Evolutionary conservation across 2,888 invertebrate species (phyloP), one percentile per base, ranked within the genome.

Genomic region (Phymatocera aterrima): DNA sequence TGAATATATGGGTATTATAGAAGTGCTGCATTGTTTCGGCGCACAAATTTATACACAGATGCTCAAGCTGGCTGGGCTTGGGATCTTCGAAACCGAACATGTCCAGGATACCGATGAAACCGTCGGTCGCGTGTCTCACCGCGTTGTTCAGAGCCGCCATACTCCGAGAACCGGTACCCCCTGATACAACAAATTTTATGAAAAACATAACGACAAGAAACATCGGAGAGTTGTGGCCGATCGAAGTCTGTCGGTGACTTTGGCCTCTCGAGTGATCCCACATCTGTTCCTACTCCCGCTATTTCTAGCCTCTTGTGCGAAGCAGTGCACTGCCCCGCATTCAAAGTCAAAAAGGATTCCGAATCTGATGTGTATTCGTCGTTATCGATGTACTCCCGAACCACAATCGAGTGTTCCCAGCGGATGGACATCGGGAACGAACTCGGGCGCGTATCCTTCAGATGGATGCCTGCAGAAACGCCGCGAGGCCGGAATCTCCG

Each of bases 1-100:
- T 98, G 92, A 98, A 98, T 85, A 98, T 97, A 91, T 98, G 98
- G 77, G 98, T 98, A 91, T 98, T 98, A 92, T 98, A 98, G 91
- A 98, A 98, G 91, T 98, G 98, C 91, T 98, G 98, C 97, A 98
- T 97, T 43, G 98, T 98, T 92, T 98, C 98, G 0, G 98, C 97
- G 91, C 98, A 98, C 81, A 98, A 92, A 92, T 98, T 98, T 86
- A 97, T 97, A 91, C 98, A 98, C 80, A 98, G 92, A 90, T 98
- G 98, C 91, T 98, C 98, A 84, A 98, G 92, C 83, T 97, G 96
- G 85, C 96, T 95, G 1, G 97, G 97, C 91, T 96, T 95, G 40
- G 96, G 96, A 89, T 97, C 97, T 92, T 98, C 98, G 91, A 98
- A 98, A 4, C 98, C 98, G 91, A 98, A 98, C 97, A 98, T 97